Evolutionary conservation across 1,140 invertebrate genomes (phyloP).

Genomic region (Ceratina japonica): DNA sequence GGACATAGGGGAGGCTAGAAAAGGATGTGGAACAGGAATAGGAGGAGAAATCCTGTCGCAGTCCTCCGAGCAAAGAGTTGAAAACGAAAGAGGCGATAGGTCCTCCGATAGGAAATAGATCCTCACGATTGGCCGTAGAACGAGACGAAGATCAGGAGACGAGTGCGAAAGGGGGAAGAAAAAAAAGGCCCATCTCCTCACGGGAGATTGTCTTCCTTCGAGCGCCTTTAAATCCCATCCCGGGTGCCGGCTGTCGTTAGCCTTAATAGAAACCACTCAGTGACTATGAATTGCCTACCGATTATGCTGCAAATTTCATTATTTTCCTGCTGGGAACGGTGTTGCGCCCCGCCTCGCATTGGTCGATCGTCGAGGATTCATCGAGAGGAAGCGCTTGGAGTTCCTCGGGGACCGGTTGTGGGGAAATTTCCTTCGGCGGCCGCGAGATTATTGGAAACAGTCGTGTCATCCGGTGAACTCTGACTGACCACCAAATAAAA

Average conservation of each 20-base stretch:
- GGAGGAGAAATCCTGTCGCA: constrained; percentile 65
- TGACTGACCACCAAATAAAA: background rate
- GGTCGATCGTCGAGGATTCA: constrained; percentile 13
- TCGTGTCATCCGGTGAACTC: constrained; percentile 36
- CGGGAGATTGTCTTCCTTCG: constrained; percentile 78
- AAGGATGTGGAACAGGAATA: constrained; percentile 41
- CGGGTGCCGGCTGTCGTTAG: constrained; percentile 56
- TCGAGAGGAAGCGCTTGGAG: constrained; percentile 7
- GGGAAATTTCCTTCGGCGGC: constrained; percentile 48
- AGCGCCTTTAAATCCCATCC: constrained; percentile 52
- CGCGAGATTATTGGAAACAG: constrained; percentile 44
- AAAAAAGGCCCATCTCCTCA: constrained; percentile 76
- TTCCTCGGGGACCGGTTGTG: background rate
- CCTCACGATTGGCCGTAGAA: constrained; percentile 69
- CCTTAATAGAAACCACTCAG: constrained; percentile 75
- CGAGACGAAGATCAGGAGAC: constrained; percentile 35
- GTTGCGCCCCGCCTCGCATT: constrained; percentile 10
- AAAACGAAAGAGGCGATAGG: constrained; percentile 53
- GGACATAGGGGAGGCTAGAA: constrained; percentile 31
- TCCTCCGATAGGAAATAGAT: constrained; percentile 78
- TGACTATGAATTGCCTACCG: constrained; percentile 74
- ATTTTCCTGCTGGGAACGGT: constrained; percentile 68
- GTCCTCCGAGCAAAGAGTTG: constrained; percentile 47
- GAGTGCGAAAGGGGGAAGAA: constrained; percentile 19
- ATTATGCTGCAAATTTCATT: constrained; percentile 79